Conservation (phyloP, 2,113 vertebrate species). For the Vulpes vulpes region DNA sequence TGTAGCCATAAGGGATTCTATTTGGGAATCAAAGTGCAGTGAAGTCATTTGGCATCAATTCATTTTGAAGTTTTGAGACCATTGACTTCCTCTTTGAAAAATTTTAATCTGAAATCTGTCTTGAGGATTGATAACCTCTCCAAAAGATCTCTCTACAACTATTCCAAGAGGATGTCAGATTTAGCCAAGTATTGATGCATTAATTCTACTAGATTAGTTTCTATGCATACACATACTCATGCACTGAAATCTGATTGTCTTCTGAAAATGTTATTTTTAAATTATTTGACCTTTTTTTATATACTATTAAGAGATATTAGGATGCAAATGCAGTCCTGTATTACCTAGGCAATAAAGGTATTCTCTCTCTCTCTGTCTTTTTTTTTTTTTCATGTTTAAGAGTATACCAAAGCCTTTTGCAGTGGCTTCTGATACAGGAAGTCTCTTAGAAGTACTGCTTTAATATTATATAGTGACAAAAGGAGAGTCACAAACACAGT, state of each 20-base stretch:
- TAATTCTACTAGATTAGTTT: not conserved
- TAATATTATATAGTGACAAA: slow-evolving; percentile 16
- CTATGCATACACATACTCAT: not conserved
- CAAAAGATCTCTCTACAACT: not conserved
- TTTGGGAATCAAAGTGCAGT: not conserved
- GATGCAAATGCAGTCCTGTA: not conserved
- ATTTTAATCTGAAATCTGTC: slow-evolving; percentile 57
- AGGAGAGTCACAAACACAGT: not conserved
- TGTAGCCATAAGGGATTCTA: not conserved
- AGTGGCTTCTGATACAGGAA: not conserved
- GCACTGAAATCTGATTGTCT: not conserved
- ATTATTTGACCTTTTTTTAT: not conserved
- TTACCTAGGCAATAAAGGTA: not conserved
- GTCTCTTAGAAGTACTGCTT: slow-evolving; percentile 12
- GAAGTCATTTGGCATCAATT: slow-evolving; percentile 19
- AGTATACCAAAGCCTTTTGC: not conserved
- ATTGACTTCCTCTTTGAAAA: slow-evolving; percentile 8
- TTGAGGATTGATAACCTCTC: slow-evolving; percentile 29
- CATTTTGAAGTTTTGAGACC: slow-evolving; percentile 41
- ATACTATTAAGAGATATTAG: not conserved
- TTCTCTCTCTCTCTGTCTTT: not conserved
- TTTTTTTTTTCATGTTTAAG: not conserved
- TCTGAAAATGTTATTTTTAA: slow-evolving; percentile 10
- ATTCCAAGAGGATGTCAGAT: not conserved
- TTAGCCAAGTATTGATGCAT: not conserved